Evolutionary conservation across 53 echinoderm and acorn worm genomes (phyloP).

Genomic region (Mesocentrotus franciscanus): DNA sequence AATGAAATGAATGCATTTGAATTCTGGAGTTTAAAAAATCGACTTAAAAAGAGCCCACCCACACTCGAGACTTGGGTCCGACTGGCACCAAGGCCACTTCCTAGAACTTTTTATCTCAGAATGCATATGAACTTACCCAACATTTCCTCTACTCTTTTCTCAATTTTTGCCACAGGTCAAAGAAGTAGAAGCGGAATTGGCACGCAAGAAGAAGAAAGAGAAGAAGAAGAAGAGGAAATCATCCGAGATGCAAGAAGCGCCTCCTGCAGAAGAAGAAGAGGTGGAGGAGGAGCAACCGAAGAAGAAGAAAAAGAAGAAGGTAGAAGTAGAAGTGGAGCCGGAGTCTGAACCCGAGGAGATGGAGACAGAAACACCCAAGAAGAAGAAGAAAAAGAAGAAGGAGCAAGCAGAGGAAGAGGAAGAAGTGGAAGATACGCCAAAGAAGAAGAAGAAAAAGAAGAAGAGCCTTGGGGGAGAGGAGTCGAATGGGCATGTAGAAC

Average conservation of each 20-base stretch:
- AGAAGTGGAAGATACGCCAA: conserved; percentile 66
- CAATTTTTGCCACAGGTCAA: conserved; percentile 58
- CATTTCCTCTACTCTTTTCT: not conserved
- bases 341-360: conserved; percentile 67
- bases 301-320: conserved; percentile 82
- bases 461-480: conserved; percentile 50
- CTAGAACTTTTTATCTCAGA: no score
- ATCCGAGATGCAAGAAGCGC: conserved; percentile 66
- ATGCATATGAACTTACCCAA: not conserved
- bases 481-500: not conserved
- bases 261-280: conserved; percentile 62
- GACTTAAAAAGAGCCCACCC: not conserved
- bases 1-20: not conserved
- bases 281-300: conserved; percentile 72
- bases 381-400: conserved; percentile 87
- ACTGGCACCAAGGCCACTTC: no score
- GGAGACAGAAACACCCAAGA: conserved; percentile 71
- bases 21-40: not conserved
- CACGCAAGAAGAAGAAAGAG: conserved; percentile 85
- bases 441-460: conserved; percentile 89
- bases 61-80: no score
- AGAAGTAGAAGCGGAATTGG: conserved; percentile 70
- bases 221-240: conserved; percentile 70
- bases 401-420: conserved; percentile 38
- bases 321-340: conserved; percentile 43